Evolutionary conservation across 2,797 vertebrate species (phyloP), one percentile per base, ranked within the genome.

Genomic region (Vipera latastei): DNA sequence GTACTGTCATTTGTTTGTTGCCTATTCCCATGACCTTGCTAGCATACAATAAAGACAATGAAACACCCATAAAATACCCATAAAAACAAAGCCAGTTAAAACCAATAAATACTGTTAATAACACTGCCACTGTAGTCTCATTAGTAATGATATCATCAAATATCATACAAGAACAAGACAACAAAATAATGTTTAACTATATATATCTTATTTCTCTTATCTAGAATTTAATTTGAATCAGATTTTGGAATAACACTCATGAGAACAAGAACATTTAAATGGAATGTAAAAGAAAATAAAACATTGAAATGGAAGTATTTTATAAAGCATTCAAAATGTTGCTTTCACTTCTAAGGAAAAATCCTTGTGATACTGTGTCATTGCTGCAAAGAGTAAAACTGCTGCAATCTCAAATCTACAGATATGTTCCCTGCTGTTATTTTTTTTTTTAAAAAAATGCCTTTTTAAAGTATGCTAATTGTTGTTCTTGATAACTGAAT

Each of bases 391-490:
- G 51, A 87, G 13, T 20, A 28, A 89, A 88, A 48, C n/a, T 18
- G 55, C 51, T 55, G 13, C 85, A 65, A 89, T 83, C 48, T 87
- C 53, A 59, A 13, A 83, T 55, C 22, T 59, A 13, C 78, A 78
- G 65, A 91, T 53, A 93, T 90, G 51, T 89, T 85, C 38, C 83
- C 86, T 20, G 86, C 44, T 78, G 20, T n/a, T 16, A 20, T 92
- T 65, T 22, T 73, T 44, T 78, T 73, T 38, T 28, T 73, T 20
- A 78, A 55, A 3, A 90, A 56, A 38, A 63, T 89, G 90, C 91
- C 88, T 88, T 94, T 94, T 90, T 92, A 91, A 93, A 93, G 69
- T 88, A 92, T 95, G 92, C 92, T 96, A 92, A 96, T 95, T 92
- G 89, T 63, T 93, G 93, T 93, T 89, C 92, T 0, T 63, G 94